These are phyloP conservation scores for Axinella damicornis DNA, from an alignment of 37 sponge, comb jelly and placozoan genomes.

Conservation along the genomic window DNA sequence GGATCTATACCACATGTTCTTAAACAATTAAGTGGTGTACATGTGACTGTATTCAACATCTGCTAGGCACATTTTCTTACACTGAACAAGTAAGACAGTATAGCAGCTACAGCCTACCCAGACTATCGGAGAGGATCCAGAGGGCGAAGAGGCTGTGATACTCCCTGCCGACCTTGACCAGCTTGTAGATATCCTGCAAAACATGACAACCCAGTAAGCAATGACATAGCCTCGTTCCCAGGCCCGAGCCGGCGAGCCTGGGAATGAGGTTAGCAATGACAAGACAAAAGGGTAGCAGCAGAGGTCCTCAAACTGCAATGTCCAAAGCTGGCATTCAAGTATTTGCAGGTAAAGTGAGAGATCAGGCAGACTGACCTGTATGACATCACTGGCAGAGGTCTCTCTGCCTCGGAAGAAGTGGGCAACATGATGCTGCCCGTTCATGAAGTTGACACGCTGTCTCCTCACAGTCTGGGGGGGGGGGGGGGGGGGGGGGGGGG, in stretches of 20 bases:
- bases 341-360: too few species aligned
- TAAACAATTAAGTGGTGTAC: too few species aligned
- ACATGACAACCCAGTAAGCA: not conserved
- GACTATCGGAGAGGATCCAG: conserved; percentile 60
- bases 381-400: conserved; percentile 36
- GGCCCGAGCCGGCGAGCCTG: too few species aligned
- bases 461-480: conserved; percentile 26
- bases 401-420: conserved; percentile 52
- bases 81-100: too few species aligned
- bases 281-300: not conserved
- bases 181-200: conserved; percentile 40
- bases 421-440: conserved; percentile 55
- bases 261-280: too few species aligned
- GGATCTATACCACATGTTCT: too few species aligned
- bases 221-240: too few species aligned
- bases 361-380: conserved; percentile 17
- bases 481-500: too few species aligned
- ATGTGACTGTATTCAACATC: too few species aligned
- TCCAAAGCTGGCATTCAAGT: too few species aligned
- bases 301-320: not conserved
- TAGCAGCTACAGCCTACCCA: conserved; percentile 40
- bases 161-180: conserved; percentile 22
- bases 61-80: too few species aligned
- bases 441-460: conserved; percentile 52
- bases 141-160: conserved; percentile 51